Percentiles rank a stretch among this genome's conserved stretches.
Evolutionary conservation across 2,888 invertebrate species (phyloP).

Genomic region (Operophtera brumata): DNA sequence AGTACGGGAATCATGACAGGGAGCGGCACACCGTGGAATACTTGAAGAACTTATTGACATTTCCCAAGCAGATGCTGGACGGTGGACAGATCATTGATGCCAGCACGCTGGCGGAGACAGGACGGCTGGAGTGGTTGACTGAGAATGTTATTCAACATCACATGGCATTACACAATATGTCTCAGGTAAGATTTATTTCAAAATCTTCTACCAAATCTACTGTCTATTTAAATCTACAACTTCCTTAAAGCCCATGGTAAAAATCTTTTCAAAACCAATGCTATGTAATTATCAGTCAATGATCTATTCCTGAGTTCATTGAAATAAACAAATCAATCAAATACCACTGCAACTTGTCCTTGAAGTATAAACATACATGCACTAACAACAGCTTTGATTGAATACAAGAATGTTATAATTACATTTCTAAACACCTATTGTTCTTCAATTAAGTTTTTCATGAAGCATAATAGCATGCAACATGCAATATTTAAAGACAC

Average conservation of each 20-base stretch:
- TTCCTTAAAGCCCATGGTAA: too few relatives aligned
- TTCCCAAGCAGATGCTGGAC: constrained; percentile 90
- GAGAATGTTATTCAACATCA: constrained; percentile 90
- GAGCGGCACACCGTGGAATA: constrained; percentile 95
- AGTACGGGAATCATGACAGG: constrained; percentile 94
- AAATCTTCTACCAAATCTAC: not conserved
- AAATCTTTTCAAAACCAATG: too few relatives aligned
- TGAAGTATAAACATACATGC: constrained; percentile 1
- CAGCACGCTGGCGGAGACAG: constrained; percentile 82
- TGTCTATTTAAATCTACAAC: too few relatives aligned
- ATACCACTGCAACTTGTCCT: not conserved
- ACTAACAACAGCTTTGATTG: not conserved
- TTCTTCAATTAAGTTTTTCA: constrained; percentile 26
- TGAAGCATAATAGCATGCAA: constrained; percentile 12
- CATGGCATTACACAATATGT: constrained; percentile 85
- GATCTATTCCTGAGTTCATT: too few relatives aligned
- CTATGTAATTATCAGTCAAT: too few relatives aligned
- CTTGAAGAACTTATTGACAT: constrained; percentile 92
- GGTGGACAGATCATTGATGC: constrained; percentile 73
- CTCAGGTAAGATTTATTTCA: constrained; percentile 77
- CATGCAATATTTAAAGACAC: constrained; percentile 26
- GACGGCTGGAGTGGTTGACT: constrained; percentile 86
- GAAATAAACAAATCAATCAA: too few relatives aligned
- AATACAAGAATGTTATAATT: constrained; percentile 15
- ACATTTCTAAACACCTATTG: constrained; percentile 29